Evolutionary conservation across 2,113 vertebrate species (phyloP).

Genomic region (Plestiodon gilberti): DNA sequence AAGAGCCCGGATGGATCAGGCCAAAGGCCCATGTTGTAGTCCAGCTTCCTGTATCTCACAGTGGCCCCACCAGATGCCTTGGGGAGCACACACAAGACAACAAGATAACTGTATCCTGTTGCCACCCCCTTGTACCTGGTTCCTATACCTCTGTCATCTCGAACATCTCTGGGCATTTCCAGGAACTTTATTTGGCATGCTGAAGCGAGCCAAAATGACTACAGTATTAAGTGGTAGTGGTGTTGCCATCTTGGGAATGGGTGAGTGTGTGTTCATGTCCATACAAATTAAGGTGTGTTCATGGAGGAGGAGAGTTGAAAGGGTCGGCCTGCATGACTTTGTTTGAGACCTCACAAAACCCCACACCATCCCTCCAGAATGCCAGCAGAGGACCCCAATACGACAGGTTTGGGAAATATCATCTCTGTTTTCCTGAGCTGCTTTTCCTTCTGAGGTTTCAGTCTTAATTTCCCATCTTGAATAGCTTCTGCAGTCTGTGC

Average conservation of each 20-base stretch:
- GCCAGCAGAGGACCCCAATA: rapidly evolving
- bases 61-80: no score
- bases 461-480: constrained; percentile 17
- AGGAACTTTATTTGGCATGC: background rate
- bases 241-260: background rate
- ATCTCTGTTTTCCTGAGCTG: constrained; percentile 17
- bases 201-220: background rate
- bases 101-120: no score
- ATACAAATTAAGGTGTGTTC: no score
- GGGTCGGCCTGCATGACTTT: no score
- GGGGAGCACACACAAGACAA: no score
- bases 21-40: no score
- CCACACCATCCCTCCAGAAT: background rate
- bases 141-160: background rate
- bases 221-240: background rate
- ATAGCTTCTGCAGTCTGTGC: background rate
- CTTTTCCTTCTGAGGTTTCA: background rate
- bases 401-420: background rate
- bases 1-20: no score
- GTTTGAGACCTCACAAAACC: no score
- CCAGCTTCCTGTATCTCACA: no score
- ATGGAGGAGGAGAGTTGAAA: background rate
- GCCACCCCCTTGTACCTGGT: no score
- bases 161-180: background rate
- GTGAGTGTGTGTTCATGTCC: no score